Evolutionary conservation across 92 coral and sea anemone genomes (phyloP).

Genomic region (Actinernus sp.): DNA sequence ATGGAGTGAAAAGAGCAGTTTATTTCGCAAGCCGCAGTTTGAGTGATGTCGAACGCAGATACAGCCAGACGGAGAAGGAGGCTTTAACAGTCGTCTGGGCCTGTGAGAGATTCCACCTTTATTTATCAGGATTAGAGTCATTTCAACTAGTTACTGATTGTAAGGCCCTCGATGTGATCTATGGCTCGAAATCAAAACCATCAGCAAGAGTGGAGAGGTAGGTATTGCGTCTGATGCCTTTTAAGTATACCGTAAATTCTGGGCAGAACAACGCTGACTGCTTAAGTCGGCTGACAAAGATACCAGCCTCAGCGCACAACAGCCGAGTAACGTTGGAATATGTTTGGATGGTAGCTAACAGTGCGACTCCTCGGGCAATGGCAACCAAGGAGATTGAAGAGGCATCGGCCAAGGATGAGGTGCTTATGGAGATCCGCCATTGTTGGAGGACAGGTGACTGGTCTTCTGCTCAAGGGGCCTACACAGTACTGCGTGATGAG

Average conservation of each 20-base stretch:
- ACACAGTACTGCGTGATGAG: conserved; percentile 45
- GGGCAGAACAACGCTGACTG: conserved; percentile 50
- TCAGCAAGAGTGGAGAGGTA: conserved; percentile 65
- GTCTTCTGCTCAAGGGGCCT: conserved; percentile 30
- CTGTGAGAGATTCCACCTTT: too few species aligned
- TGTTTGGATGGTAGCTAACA: conserved; percentile 59
- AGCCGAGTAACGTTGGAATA: conserved; percentile 17
- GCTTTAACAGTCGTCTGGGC: too few species aligned
- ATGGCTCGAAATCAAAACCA: conserved; percentile 20
- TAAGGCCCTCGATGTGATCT: conserved; percentile 29
- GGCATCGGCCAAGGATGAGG: conserved; percentile 43
- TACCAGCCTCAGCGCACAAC: conserved; percentile 11
- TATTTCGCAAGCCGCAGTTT: conserved; percentile 79
- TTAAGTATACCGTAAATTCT: conserved; percentile 21
- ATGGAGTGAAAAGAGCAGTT: conserved; percentile 66
- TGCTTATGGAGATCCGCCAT: conserved; percentile 30
- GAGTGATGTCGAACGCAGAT: conserved; percentile 44
- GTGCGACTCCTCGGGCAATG: conserved; percentile 9
- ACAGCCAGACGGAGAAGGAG: conserved; percentile 59
- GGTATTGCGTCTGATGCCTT: conserved; percentile 63
- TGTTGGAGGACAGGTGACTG: conserved; percentile 47
- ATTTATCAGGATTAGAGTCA: conserved; percentile 9
- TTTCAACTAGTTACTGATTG: conserved; percentile 19
- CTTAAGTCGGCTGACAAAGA: conserved; percentile 49
- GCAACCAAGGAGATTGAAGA: conserved; percentile 40